Percentiles rank a stretch among this genome's conserved stretches.
These are phyloP conservation scores for Prinia subflava DNA, from an alignment of 2,113 vertebrate species.

Conservation along the genomic window DNA sequence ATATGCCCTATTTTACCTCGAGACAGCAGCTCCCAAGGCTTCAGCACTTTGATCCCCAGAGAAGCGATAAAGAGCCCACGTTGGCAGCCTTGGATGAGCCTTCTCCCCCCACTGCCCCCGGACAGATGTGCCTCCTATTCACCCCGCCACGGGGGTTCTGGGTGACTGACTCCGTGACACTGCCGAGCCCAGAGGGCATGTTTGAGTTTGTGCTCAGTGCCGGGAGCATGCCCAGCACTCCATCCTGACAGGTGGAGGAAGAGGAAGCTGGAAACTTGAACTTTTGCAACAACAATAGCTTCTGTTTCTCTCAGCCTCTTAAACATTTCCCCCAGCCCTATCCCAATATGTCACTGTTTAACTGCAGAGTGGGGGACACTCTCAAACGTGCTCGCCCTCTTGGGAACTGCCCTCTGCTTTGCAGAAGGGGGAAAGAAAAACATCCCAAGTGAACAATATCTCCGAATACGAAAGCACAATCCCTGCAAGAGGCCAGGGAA, in stretches of 20 bases:
- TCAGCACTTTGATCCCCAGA: neutral
- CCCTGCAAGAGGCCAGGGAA: neutral
- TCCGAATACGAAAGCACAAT: neutral
- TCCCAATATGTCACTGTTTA: conserved; percentile 6
- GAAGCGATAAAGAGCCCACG: neutral
- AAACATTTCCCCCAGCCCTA: neutral
- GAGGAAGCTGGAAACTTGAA: conserved; percentile 60
- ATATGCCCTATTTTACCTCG: neutral
- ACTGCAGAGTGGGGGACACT: neutral
- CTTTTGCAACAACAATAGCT: conserved; percentile 31
- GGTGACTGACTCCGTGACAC: conserved; percentile 67
- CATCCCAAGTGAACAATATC: neutral
- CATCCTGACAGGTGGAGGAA: conserved; percentile 42
- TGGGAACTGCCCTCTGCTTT: neutral
- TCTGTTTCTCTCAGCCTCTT: neutral
- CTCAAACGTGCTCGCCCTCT: neutral
- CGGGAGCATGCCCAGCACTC: neutral
- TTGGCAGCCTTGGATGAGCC: neutral
- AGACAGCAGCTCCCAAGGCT: neutral
- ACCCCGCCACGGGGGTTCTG: conserved; percentile 57
- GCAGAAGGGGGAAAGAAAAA: neutral
- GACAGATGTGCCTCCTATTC: conserved; percentile 72
- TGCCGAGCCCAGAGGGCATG: conserved; percentile 41
- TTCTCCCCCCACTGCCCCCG: neutral
- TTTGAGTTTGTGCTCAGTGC: conserved; percentile 65